These are phyloP conservation scores for Melieria omissa DNA, from an alignment of 2,888 invertebrate genomes.

Conservation along the genomic window DNA sequence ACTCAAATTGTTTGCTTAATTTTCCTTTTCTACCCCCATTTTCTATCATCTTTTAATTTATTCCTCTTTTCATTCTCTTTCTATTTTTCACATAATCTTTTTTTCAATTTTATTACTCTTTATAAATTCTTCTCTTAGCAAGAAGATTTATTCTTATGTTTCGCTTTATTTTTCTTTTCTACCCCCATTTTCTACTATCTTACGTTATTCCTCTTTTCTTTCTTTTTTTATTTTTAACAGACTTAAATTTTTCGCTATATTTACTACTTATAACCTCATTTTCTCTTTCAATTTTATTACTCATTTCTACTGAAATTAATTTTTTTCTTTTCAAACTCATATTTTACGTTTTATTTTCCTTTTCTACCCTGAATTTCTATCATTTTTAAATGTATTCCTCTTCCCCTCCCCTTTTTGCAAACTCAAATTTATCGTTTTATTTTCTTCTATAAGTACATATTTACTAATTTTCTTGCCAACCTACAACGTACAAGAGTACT, in stretches of 20 bases:
- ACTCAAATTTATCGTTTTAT: no score
- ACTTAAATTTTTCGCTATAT: not conserved
- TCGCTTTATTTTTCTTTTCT: not conserved
- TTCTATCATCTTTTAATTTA: not conserved
- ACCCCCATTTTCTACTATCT: not conserved
- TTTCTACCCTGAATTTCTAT: not conserved
- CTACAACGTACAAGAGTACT: no score
- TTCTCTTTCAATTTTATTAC: not conserved
- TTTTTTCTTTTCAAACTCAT: slow-evolving; percentile 2
- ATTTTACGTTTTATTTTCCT: not conserved
- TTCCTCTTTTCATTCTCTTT: not conserved
- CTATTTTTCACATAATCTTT: not conserved
- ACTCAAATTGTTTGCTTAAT: not conserved
- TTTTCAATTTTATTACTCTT: not conserved
- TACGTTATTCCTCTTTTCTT: not conserved
- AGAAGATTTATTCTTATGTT: not conserved
- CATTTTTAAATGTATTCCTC: no score
- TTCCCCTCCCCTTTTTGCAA: no score
- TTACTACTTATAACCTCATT: not conserved
- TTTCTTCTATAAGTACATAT: no score
- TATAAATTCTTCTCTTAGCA: not conserved
- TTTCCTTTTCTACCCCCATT: not conserved
- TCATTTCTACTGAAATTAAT: not conserved
- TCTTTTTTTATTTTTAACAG: not conserved
- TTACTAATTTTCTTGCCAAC: no score